Conservation (phyloP, 2,797 vertebrate species). For the Rhyacichthys aspro region DNA sequence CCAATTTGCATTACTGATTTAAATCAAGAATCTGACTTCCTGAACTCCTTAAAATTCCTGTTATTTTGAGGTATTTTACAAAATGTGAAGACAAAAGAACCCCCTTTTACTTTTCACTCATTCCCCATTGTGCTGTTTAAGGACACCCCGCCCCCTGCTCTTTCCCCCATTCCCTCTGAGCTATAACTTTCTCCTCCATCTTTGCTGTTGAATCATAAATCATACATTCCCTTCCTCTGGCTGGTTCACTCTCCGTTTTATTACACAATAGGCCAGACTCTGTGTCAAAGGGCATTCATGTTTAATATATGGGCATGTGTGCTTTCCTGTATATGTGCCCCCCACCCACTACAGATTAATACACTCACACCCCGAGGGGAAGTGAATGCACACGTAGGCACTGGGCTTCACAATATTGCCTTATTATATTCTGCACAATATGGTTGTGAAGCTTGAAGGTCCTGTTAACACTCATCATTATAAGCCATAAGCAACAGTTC, state of each 20-base stretch:
- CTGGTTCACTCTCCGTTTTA: conserved; percentile 24
- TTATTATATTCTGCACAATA: conserved; percentile 39
- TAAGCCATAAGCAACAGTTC: conserved; percentile 13
- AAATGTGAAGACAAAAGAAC: no score
- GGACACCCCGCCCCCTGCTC: not conserved
- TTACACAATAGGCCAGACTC: conserved; percentile 58
- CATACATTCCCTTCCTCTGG: conserved; percentile 52
- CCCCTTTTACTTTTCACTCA: no score
- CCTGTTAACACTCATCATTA: conserved; percentile 15
- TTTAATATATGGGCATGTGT: conserved; percentile 24
- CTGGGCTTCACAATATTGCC: conserved; percentile 18
- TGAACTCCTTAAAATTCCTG: no score
- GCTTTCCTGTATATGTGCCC: conserved; percentile 69
- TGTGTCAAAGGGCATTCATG: conserved; percentile 39
- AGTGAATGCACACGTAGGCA: conserved; percentile 21
- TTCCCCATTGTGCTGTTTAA: no score
- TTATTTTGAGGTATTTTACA: no score
- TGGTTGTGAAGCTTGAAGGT: conserved; percentile 1
- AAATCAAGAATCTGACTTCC: no score
- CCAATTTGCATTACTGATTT: no score
- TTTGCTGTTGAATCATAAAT: conserved; percentile 60
- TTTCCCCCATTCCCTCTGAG: conserved; percentile 10
- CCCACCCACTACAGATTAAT: conserved; percentile 45
- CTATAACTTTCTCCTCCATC: conserved; percentile 36
- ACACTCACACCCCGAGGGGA: conserved; percentile 32